Evolutionary conservation across 35 echinoderm and acorn worm genomes (phyloP), one percentile per base, ranked within the genome.

Genomic region (Apostichopus californicus): DNA sequence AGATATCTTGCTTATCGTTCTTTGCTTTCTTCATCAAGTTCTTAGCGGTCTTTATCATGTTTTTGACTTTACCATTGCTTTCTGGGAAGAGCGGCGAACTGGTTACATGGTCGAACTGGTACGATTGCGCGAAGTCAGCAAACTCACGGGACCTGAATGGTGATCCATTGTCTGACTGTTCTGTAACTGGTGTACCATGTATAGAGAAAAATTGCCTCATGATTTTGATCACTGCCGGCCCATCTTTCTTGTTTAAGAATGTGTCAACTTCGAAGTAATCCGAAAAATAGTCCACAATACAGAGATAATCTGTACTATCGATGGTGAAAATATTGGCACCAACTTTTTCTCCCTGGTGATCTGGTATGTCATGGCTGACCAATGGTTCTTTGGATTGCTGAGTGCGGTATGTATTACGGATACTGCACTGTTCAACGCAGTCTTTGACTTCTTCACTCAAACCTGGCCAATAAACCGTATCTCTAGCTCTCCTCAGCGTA

Each of bases 11-110:
- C 15, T 88, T 25, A 57, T 21, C 85, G 57, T 73, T 52, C 24
- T 55, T 89, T 28, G 70, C 88, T 96, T 94, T 25, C 60, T 83
- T 13, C 92, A 58, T 9, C 92, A 58, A 1, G 9, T 26, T 28
- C 26, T 28, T 28, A 28, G 26, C 26, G 26, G 26, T 28, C 26
- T 28, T 28, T 28, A 28, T 28, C 55, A 94, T 96, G 93, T 78
- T 95, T 78, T 95, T 90, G 8, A 90, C 93, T 86, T 96, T 94
- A 17, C 95, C 93, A 66, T 96, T 96, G 61, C 95, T 96, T 70
- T 90, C 82, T 56, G 93, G 83, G 58, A 77, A 28, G 26, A 28
- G 26, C 26, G 26, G 26, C 26, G 26, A 28, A 28, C 26, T 28
- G 26, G 26, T 28, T 28, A 28, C 26, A 28, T 28, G 26, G 26